Conservation (phyloP, 2,888 invertebrate species). For the Saturnia japonica region DNA sequence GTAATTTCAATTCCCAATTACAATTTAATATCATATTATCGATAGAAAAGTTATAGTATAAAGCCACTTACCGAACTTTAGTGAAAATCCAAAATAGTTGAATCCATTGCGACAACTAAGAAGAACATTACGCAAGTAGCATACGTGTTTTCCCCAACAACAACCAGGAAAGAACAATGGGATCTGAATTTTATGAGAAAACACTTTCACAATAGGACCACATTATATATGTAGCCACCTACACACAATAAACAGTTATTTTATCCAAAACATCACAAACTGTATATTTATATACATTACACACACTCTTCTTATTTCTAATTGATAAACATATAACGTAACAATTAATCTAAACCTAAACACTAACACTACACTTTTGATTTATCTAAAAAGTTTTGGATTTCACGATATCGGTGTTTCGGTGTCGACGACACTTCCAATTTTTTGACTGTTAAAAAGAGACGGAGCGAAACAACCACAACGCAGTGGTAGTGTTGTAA, state of each 20-base stretch:
- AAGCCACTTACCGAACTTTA: slow-evolving; percentile 43
- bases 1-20: background rate
- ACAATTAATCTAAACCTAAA: slow-evolving; percentile 35
- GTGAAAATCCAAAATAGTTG: slow-evolving; percentile 29
- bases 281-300: slow-evolving; percentile 23
- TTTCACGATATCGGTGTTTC: slow-evolving; percentile 54
- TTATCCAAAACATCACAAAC: slow-evolving; percentile 42
- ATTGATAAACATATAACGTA: slow-evolving; percentile 31
- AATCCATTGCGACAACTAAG: slow-evolving; percentile 50
- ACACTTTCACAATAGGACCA: slow-evolving; percentile 78
- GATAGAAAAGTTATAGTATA: slow-evolving; percentile 4
- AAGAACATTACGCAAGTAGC: slow-evolving; percentile 56
- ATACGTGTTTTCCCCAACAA: slow-evolving; percentile 61
- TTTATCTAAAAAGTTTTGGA: slow-evolving; percentile 56
- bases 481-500: no score
- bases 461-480: slow-evolving; percentile 36
- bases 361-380: slow-evolving; percentile 54
- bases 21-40: background rate
- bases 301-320: slow-evolving; percentile 31
- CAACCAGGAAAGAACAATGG: slow-evolving; percentile 77
- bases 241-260: slow-evolving; percentile 78
- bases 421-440: slow-evolving; percentile 64
- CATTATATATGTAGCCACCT: slow-evolving; percentile 69
- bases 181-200: slow-evolving; percentile 78
- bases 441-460: slow-evolving; percentile 56